Base-by-base conservation (phyloP, 2,888 invertebrate species). In the Oeneis ivallda region DNA sequence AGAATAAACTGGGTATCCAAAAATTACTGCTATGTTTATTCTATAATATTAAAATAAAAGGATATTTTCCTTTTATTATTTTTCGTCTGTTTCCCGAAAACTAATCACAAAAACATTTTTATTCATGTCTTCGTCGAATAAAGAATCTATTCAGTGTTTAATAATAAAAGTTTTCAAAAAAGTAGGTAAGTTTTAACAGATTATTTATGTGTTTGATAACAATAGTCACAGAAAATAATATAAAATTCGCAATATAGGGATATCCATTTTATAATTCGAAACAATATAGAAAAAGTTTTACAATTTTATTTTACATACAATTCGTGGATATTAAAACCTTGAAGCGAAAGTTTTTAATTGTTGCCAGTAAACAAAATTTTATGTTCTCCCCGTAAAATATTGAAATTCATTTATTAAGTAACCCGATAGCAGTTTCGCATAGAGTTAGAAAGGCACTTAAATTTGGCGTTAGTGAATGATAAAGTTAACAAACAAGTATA, bases 321-420 rank as follows among this genome's bases (percentile, higher is more conserved):
- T 54, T 54, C 17, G 54, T 39, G 54, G 37, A 54, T 54, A 54
- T 54, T 39, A 54, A 39, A 54, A 39, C 11, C 17, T 39, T 39
- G 19, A 60, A 60, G 26, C 26, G 17, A 60, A 50, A 60, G 50
- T 60, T 49, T 59, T 60, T 39, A 50, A 60, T 60, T 39, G 50
- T 50, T 50, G 37, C 50, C 39, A 37, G 60, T 50, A 41, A 60
- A 60, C 60, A 60, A 47, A 11, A 32, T 47, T 50, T 50, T 60
- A 39, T 54, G 37, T 50, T 26, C 39, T 41, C 39, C 37, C 7
- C 34, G n/a, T 50, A 32, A 58, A 58, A 32, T n/a, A 26, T 57
- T 13, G 39, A 41, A 60, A 60, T 60, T 54, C 39, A 54, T 52
- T n/a, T 13, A 39, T 54, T 17, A 39, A 17, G 9, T 39, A 37